A percentile compares a stretch with the other conserved stretches of the same genome.
phyloP scores from a whole-genome alignment of 2,113 vertebrate genomes.

The Meleagris gallopavo region DNA sequence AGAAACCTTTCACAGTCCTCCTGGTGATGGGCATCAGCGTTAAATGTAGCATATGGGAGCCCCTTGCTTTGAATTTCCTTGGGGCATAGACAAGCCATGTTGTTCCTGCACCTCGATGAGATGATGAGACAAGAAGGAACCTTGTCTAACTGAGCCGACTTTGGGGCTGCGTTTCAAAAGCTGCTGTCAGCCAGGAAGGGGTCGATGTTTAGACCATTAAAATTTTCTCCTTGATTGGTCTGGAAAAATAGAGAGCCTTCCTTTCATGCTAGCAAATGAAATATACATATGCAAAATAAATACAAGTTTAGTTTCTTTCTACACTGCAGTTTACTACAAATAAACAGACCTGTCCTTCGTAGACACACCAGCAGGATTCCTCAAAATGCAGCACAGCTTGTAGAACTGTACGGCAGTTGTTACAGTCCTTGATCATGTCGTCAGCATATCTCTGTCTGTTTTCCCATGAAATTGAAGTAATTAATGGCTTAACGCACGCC shows the following conservation, averaged over 20 bases:
- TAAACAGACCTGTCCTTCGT: background rate
- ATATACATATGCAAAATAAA: slow-evolving; percentile 36
- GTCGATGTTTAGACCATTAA: slow-evolving; percentile 1
- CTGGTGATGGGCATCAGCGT: slow-evolving; percentile 16
- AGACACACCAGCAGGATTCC: background rate
- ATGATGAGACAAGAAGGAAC: slow-evolving; percentile 22
- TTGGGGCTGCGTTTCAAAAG: slow-evolving; percentile 1
- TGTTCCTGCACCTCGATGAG: background rate
- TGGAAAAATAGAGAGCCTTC: slow-evolving; percentile 41
- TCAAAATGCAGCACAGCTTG: background rate
- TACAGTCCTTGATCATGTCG: background rate
- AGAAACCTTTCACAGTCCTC: slow-evolving; percentile 33
- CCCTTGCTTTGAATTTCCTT: slow-evolving; percentile 17
- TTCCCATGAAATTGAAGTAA: slow-evolving; percentile 16
- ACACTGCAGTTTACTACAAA: background rate
- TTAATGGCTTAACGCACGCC: background rate
- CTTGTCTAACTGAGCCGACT: background rate
- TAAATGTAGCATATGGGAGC: slow-evolving; percentile 26
- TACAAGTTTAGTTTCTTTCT: background rate
- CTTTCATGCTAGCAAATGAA: slow-evolving; percentile 25
- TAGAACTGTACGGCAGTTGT: background rate
- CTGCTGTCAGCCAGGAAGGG: slow-evolving; percentile 4
- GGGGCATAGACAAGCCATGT: background rate
- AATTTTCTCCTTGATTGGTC: background rate
- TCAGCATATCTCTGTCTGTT: slow-evolving; percentile 13